Base-by-base conservation (phyloP, 1,140 invertebrate genomes). In the Penaeus japonicus region DNA sequence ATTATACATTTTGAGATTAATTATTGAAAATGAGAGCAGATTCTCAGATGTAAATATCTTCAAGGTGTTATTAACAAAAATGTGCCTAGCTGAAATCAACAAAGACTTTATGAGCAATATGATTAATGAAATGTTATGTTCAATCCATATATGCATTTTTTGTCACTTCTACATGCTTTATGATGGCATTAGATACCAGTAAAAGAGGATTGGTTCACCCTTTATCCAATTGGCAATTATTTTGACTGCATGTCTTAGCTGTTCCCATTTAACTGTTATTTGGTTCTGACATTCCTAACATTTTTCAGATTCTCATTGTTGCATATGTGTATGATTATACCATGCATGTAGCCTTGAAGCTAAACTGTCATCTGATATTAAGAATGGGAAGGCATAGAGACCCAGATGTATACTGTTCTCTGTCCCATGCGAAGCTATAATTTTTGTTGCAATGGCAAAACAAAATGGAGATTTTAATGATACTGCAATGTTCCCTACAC, bases 231-330 rank as follows among this genome's bases (percentile, higher is more conserved):
- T 88, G 79, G 39, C 32, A 75, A 75, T 70, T n/a, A 35, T 53
- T 53, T 83, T 79, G 83, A 88, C n/a, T 88, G 86, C 86, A 88
- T 88, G 86, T 65, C 39, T 47, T 88, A 55, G 53, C 59, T 88
- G 86, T 88, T 83, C 54, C 79, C 80, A 85, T 75, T 20, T 82
- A 88, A 77, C 17, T 88, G 80, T 77, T 81, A 35, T 75, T 77
- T 83, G 39, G 79, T 88, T 88, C 47, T 59, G 27, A 82, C 24
- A 82, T 54, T 57, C 59, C 65, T 78, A 53, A 27, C 77, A 10
- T 83, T 15, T 73, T 82, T 88, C 62, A 73, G 85, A 80, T 82
- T 77, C 17, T 88, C 65, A 75, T 88, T 88, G 86, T 87, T 88
- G 86, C 86, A 88, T 88, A 77, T 53, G n/a, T 88, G 86, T 88